A percentile compares a stretch with the other conserved stretches of the same genome.
Conservation (phyloP, 2,797 vertebrate genomes). For the Brachyalestes nurse region DNA sequence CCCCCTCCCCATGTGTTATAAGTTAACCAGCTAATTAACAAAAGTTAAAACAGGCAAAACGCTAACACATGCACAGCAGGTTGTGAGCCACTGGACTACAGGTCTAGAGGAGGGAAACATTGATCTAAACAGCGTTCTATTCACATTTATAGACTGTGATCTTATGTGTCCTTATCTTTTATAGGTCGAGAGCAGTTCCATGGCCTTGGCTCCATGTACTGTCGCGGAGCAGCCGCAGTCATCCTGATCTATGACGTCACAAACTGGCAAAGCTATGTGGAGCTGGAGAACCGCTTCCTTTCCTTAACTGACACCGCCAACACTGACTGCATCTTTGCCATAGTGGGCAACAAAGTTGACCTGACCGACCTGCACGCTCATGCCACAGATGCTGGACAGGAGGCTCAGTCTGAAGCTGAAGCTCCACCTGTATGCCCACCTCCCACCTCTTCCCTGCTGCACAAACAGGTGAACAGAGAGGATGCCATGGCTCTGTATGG, state of each 20-base stretch:
- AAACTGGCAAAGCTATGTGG: constrained; percentile 88
- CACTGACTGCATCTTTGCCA: constrained; percentile 89
- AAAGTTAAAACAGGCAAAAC: not conserved
- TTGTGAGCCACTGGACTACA: not conserved
- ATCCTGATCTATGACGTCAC: constrained; percentile 94
- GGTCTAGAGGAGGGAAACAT: not conserved
- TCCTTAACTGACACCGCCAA: constrained; percentile 92
- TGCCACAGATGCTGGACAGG: constrained; percentile 40
- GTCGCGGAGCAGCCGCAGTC: constrained; percentile 89
- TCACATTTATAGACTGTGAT: not conserved
- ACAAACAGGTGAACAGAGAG: constrained; percentile 84
- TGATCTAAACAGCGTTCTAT: not conserved
- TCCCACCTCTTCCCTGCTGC: constrained; percentile 62
- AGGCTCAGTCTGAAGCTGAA: constrained; percentile 55
- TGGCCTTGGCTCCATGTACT: constrained; percentile 97
- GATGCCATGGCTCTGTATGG: constrained; percentile 88
- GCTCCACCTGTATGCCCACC: constrained; percentile 62
- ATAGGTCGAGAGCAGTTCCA: constrained; percentile 97
- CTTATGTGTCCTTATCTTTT: not conserved
- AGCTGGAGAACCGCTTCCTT: constrained; percentile 95
- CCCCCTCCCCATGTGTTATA: no score
- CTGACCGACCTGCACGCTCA: constrained; percentile 78
- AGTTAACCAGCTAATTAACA: not conserved
- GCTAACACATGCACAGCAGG: not conserved
- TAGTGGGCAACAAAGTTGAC: constrained; percentile 96